Evolutionary conservation across 2,888 invertebrate species (phyloP), one percentile per base, ranked within the genome.

Genomic region (Drosophila quinaria): DNA sequence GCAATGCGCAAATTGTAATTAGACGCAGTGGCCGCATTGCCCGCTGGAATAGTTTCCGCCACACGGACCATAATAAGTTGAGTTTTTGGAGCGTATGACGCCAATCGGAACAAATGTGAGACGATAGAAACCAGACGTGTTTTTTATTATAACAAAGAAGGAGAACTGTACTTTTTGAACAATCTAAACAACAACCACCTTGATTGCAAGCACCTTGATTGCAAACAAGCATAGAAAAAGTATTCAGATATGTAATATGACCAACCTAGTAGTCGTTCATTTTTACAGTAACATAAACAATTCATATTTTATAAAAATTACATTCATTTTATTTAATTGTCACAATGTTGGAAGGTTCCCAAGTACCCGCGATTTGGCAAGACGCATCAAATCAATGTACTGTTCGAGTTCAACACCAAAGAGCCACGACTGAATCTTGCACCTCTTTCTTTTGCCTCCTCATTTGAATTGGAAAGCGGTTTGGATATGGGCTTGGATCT

Each of bases 1-100:
- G 41, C 78, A 78, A 62, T 74, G 64, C 54, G 70, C 73, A 76
- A 81, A 70, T 78, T 70, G 86, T 85, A 89, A 84, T 84, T 84
- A 84, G 81, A 87, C 65, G 51, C 81, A 75, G 62, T 69, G 72
- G 72, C 81, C 80, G 70, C 46, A 74, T 49, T 67, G 56, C 61
- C 62, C 46, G 49, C 44, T 47, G 55, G 55, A 74, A 67, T 75
- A 71, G 66, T 71, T 80, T 82, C 70, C 65, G 64, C 66, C 25
- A 29, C 60, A 69, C 29, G 56, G 56, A 70, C 47, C 55, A 59
- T 49, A 60, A 59, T 62, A 52, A 71, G 51, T 22, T 29, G 47
- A 50, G 22, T 39, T 66, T 67, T 46, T 60, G 41, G 47, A 47
- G 60, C 64, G 50, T 47, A 44, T 22, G 33, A 51, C 54, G 61